Evolutionary conservation across 2,113 vertebrate species (phyloP).

Genomic region (Setophaga petechia): DNA sequence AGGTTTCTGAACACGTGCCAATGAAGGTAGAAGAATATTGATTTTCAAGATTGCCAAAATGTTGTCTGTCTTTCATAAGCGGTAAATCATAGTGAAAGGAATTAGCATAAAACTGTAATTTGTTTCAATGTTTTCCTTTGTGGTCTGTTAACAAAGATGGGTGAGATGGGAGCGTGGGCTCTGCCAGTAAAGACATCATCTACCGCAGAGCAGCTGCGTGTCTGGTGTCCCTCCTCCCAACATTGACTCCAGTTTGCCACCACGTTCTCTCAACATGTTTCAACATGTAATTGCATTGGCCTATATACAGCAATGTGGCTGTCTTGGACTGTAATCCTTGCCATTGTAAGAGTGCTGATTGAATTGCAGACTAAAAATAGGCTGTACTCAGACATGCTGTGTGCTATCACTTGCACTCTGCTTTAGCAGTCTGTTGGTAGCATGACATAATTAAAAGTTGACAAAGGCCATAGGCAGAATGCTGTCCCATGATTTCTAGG

Average conservation of each 20-base stretch:
- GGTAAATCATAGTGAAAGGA: neutral
- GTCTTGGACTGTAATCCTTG: constrained; percentile 22
- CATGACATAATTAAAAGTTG: constrained; percentile 23
- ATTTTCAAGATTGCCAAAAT: neutral
- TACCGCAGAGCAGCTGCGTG: neutral
- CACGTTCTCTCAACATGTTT: neutral
- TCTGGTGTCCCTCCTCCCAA: neutral
- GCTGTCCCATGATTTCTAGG: neutral
- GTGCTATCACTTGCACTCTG: neutral
- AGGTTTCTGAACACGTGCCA: neutral
- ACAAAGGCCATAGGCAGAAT: neutral
- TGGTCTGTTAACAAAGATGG: neutral
- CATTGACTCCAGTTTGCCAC: neutral
- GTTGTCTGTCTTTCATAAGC: neutral
- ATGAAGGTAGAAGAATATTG: neutral
- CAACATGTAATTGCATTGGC: neutral
- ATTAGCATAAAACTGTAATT: neutral
- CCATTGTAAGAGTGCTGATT: neutral
- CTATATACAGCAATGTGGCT: neutral
- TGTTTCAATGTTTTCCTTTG: neutral
- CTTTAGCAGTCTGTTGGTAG: constrained; percentile 10
- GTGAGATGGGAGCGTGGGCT: rapidly evolving
- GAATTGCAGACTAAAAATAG: constrained; percentile 51
- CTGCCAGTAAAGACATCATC: neutral
- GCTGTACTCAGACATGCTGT: neutral